phyloP scores from a whole-genome alignment of 2,113 vertebrate genomes.

The Coptodon bakossiorum region DNA sequence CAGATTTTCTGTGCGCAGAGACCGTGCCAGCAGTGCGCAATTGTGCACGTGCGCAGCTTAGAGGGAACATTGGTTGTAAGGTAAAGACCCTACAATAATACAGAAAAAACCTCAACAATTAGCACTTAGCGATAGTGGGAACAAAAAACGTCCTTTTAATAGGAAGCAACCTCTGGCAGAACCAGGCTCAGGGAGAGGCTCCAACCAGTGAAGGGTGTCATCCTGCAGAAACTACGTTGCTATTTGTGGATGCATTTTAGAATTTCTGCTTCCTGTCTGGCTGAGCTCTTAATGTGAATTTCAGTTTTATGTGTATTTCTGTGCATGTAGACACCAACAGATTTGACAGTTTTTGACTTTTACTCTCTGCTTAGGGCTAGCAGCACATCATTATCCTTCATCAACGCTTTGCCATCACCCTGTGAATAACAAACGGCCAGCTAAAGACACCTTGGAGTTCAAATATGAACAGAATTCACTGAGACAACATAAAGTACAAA shows the following conservation, averaged over 20 bases:
- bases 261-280: neutral
- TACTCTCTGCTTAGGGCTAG: neutral
- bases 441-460: neutral
- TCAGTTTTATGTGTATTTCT: neutral
- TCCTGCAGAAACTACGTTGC: neutral
- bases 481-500: neutral
- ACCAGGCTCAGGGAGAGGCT: neutral
- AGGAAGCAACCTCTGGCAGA: neutral
- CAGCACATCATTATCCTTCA: neutral
- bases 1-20: no score
- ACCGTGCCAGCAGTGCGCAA: no score
- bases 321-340: neutral
- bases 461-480: neutral
- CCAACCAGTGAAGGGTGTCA: neutral
- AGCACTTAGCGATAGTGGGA: neutral
- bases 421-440: neutral
- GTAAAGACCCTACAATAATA: neutral
- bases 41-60: no score
- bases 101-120: accelerated
- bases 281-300: neutral
- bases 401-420: neutral
- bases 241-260: neutral
- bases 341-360: neutral
- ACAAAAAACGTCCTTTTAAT: neutral
- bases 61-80: neutral